Percentiles rank a stretch among this genome's conserved stretches.
Evolutionary conservation across 2,888 invertebrate species (phyloP).

Genomic region (Ophonus ardosiacus): DNA sequence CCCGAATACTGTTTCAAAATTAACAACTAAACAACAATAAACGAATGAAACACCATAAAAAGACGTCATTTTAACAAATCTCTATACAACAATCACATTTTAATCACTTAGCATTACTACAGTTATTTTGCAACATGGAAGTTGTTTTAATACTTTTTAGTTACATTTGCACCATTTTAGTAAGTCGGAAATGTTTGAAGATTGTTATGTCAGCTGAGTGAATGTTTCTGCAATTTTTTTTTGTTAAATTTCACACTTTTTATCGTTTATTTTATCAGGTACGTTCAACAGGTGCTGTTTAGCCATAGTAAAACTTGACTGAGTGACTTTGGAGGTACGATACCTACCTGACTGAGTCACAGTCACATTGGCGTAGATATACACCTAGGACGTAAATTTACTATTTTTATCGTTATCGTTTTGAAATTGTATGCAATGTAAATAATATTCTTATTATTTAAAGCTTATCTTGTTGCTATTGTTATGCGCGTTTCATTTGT

Average conservation of each 20-base stretch:
- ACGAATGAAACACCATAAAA: slow-evolving; percentile 18
- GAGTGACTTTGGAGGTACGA: slow-evolving; percentile 66
- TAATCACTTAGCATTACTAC: slow-evolving; percentile 23
- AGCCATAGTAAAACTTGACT: slow-evolving; percentile 63
- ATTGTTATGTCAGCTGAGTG: neutral
- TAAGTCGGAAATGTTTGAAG: neutral
- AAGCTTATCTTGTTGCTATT: neutral
- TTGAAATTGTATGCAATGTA: slow-evolving; percentile 15
- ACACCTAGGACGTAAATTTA: neutral
- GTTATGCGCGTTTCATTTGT: neutral
- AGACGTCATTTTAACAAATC: slow-evolving; percentile 43
- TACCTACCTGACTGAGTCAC: slow-evolving; percentile 71
- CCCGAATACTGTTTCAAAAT: neutral
- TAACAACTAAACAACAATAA: slow-evolving; percentile 34
- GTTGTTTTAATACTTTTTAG: slow-evolving; percentile 26
- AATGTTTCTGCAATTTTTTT: slow-evolving; percentile 31
- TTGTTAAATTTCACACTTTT: slow-evolving; percentile 59
- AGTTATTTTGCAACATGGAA: slow-evolving; percentile 52
- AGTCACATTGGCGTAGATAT: slow-evolving; percentile 44
- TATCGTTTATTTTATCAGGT: slow-evolving; percentile 60
- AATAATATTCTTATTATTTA: slow-evolving; percentile 21
- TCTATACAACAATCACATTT: slow-evolving; percentile 58
- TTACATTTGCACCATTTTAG: slow-evolving; percentile 24
- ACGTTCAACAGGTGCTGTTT: slow-evolving; percentile 65
- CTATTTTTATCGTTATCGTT: slow-evolving; percentile 12